Base-by-base conservation (phyloP, 2,113 vertebrate genomes). In the Bothrops jararaca region DNA sequence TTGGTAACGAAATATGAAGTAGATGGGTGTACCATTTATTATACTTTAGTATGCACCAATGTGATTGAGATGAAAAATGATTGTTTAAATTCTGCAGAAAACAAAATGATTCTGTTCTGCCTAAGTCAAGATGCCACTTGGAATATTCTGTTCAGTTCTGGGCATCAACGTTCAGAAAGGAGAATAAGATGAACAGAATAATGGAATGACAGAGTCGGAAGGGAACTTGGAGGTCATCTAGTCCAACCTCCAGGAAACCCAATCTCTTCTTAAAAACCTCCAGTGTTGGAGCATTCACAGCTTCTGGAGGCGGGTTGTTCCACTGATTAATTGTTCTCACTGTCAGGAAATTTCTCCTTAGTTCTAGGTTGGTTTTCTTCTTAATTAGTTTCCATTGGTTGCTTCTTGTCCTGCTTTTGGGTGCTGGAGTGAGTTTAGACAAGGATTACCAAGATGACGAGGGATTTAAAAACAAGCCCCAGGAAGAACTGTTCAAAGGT, bases 11-110 rank as follows among this genome's bases (percentile, higher is more conserved):
- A 96, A 95, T 93, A 93, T 53, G 69, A 85, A 92, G 94, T 64
- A 93, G 91, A 95, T 95, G 95, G 95, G 95, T 93, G 92, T 88
- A 95, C 95, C 93, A 96, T 96, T 95, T 96, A 96, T 96, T 96
- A 89, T 56, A 95, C 3, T 56, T 93, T 93, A 94, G 92, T 0
- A 60, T 92, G 89, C 91, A 93, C 80, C 86, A 85, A 94, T 89
- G 74, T 20, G 45, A 52, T 69, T 93, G 34, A 69, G 89, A 92
- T 80, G 89, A 91, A 94, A 94, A 93, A 60, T 1, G 4, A 2
- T 18, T 15, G 64, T 89, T 92, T 94, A 86, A 86, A 92, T 90
- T 86, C 93, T 92, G 93, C 91, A 39, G 12, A 89, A 94, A 95
- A n/a, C 93, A 89, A 85, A 94, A 39, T 6, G 13, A 74, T 13